These are phyloP conservation scores for Danio aesculapii DNA, from an alignment of 2,797 vertebrate genomes.

Conservation along the genomic window DNA sequence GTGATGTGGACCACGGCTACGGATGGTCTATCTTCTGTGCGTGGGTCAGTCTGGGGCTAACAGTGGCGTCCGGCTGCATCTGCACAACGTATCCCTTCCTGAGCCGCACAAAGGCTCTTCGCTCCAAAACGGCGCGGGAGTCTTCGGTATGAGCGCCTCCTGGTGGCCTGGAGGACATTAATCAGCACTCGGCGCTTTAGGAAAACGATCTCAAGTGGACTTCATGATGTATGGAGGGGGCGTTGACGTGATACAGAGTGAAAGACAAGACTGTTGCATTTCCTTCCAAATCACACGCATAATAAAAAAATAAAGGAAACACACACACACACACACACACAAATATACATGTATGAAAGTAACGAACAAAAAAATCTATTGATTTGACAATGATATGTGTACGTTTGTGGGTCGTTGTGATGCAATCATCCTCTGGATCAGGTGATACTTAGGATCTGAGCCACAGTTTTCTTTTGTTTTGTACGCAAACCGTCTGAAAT, in stretches of 20 bases:
- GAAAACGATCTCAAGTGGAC: conserved; percentile 4
- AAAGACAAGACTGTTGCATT: conserved; percentile 31
- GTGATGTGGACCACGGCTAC: conserved; percentile 86
- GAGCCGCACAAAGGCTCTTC: conserved; percentile 78
- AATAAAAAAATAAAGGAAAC: conserved; percentile 20
- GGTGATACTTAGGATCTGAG: conserved; percentile 29
- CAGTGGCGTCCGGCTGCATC: conserved; percentile 83
- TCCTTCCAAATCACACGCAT: conserved; percentile 24
- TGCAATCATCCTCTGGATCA: conserved; percentile 18
- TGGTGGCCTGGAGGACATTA: conserved; percentile 11
- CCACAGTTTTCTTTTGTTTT: not conserved
- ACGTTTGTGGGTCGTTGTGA: conserved; percentile 33
- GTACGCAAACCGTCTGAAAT: conserved; percentile 32
- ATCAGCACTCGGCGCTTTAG: conserved; percentile 45
- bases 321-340: conserved; percentile 7
- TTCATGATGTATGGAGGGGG: conserved; percentile 15
- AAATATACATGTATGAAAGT: conserved; percentile 38
- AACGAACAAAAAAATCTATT: conserved; percentile 11
- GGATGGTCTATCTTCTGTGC: conserved; percentile 89
- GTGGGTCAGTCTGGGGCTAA: conserved; percentile 86
- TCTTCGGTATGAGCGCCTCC: conserved; percentile 59
- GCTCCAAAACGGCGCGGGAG: conserved; percentile 78
- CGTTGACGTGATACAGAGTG: conserved; percentile 22
- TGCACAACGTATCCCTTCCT: conserved; percentile 84
- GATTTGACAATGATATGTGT: conserved; percentile 27